Evolutionary conservation across 2,797 vertebrate genomes (phyloP), one percentile per base, ranked within the genome.

Genomic region (Paramormyrops hopkinsi): DNA sequence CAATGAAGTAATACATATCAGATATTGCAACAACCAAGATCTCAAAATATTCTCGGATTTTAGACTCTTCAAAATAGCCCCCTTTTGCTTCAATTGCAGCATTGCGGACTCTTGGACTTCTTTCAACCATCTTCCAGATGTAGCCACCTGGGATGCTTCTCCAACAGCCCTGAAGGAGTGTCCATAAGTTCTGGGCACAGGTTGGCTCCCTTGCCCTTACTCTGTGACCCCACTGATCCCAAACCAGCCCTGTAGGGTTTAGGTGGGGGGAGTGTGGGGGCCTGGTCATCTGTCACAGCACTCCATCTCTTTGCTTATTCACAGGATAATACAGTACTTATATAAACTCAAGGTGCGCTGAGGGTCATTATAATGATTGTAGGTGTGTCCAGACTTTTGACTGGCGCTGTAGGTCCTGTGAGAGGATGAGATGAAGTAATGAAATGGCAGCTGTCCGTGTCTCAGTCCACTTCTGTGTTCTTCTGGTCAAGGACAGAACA

Each of bases 381-480:
- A 25, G 9, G 22, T 25, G 59, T 29, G 22, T 29, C 22, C 59
- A 65, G 59, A 29, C 59, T 65, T 65, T 29, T 65, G 59, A 65
- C 59, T 25, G 59, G 59, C 11, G 2, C 59, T 12, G 9, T 25
- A 65, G 59, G 97, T 98, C 92, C 98, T 98, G 94, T 99, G 97
- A 82, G 97, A 98, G 50, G 96, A 94, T 82, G 97, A 97, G 93
- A 98, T 97, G 92, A 96, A 98, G 92, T 98, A 98, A 90, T 96
- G 96, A 89, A 88, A 94, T 89, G 98, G 92, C 14, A 96, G 0
- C 93, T 93, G 89, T 69, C 95, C 97, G 98, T 98, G 91, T 97
- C 94, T 91, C 98, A 97, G 91, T 98, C 97, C 91, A 98, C 86
- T 0, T 3, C 65, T 9, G 0, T 91, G 92, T 96, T 95, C 4